phyloP scores from a whole-genome alignment of 2,888 invertebrate species.

The Oligia latruncula region DNA sequence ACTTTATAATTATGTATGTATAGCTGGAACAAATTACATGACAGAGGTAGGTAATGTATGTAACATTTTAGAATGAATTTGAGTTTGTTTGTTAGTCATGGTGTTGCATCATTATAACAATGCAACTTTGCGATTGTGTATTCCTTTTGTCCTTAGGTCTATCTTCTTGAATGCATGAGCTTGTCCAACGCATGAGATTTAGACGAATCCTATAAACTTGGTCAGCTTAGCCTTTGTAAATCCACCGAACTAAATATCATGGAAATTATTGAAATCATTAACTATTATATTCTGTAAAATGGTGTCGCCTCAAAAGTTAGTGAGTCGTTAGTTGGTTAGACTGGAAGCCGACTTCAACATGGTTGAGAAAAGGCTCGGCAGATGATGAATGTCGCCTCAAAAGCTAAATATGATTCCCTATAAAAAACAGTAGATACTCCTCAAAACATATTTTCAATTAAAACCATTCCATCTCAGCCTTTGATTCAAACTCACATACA shows the following conservation, averaged over 20 bases:
- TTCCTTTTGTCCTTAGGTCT: neutral
- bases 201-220: neutral
- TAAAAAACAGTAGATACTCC: neutral
- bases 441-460: slow-evolving; percentile 18
- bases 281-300: too few species aligned
- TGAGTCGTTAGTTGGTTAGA: too few species aligned
- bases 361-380: too few species aligned
- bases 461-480: slow-evolving; percentile 14
- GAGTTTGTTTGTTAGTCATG: too few species aligned
- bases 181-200: neutral
- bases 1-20: neutral
- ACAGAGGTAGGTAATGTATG: neutral
- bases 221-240: neutral
- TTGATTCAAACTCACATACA: slow-evolving; percentile 30
- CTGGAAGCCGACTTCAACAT: too few species aligned
- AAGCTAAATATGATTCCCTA: neutral
- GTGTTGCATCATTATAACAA: neutral
- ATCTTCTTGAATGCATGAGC: neutral
- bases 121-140: neutral
- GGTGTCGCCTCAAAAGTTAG: neutral
- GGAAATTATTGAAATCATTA: neutral
- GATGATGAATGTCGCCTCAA: neutral
- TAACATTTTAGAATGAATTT: neutral
- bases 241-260: neutral
- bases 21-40: neutral